Base-by-base conservation (phyloP, 2,797 vertebrate genomes). In the Falco berigora region DNA sequence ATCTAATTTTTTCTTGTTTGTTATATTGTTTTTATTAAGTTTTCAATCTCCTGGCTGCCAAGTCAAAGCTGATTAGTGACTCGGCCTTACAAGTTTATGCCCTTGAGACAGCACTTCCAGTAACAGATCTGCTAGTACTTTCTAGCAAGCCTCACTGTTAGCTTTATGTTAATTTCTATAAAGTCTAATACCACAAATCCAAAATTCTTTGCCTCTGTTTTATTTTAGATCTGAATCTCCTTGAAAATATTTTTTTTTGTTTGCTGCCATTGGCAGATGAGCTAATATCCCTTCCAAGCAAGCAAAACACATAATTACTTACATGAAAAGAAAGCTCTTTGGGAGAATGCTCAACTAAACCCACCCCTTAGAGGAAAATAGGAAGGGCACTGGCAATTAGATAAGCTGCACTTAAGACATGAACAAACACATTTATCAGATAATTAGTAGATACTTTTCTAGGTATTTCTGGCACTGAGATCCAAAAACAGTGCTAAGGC, bases 401-500 rank as follows among this genome's bases (percentile, higher is more conserved):
- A 98, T 97, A 98, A 98, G 97, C 98, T 97, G 96, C 97, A 98
- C 97, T 98, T 98, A 97, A 98, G 97, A 98, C 98, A 98, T 97
- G 98, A 99, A 98, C 98, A 98, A 98, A 98, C 98, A 98, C 96
- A 98, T 98, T 99, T 98, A 98, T 98, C 93, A 98, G 98, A 98
- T 99, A 98, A 99, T 99, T 99, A 99, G 98, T 96, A 97, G 98
- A 99, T 98, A 94, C 98, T 98, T 98, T 98, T 97, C 96, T 97
- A 98, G 98, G 98, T 98, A 98, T 98, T 98, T 98, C 97, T 99
- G 98, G 98, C 98, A 97, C 95, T 88, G 96, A 97, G 92, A 93
- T 96, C 93, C 97, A 98, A 98, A 98, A 97, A 77, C 94, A 92
- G 88, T 95, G 96, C 97, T 98, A 98, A 98, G 96, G 97, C 98